Conservation (phyloP, 1,140 invertebrate species). For the Bombus terrestris region DNA sequence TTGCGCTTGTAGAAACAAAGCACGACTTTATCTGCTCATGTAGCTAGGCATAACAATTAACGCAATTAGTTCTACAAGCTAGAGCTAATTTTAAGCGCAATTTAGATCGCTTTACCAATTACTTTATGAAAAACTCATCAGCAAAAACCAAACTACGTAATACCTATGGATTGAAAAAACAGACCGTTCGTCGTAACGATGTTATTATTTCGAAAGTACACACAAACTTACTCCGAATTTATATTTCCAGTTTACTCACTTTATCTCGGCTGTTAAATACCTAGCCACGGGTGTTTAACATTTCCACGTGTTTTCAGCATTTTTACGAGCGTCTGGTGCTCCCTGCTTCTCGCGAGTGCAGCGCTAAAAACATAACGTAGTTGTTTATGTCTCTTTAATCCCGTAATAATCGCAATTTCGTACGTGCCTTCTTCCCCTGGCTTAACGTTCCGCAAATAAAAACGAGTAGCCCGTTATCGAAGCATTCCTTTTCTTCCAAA, state of each 20-base stretch:
- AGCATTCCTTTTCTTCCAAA: background rate
- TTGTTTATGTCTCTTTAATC: constrained; percentile 30
- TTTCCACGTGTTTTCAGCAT: background rate
- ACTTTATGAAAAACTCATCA: background rate
- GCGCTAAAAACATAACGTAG: constrained; percentile 4
- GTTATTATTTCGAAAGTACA: background rate
- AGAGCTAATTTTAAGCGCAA: background rate
- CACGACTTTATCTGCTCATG: background rate
- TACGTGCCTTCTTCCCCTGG: background rate
- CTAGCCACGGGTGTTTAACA: background rate
- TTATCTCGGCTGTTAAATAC: background rate
- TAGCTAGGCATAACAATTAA: background rate
- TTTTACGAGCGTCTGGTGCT: background rate
- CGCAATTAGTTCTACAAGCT: background rate
- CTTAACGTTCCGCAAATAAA: constrained; percentile 1
- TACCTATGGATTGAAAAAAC: background rate
- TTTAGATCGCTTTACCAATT: background rate
- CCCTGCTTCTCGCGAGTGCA: background rate
- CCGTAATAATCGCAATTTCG: constrained; percentile 30
- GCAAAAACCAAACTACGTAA: too few relatives aligned
- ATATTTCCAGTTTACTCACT: background rate
- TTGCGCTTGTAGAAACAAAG: background rate
- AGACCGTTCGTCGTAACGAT: background rate
- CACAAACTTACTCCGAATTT: background rate
- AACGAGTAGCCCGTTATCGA: background rate